Evolutionary conservation across 2,113 vertebrate species (phyloP).

Genomic region (Typhlomys cinereus): DNA sequence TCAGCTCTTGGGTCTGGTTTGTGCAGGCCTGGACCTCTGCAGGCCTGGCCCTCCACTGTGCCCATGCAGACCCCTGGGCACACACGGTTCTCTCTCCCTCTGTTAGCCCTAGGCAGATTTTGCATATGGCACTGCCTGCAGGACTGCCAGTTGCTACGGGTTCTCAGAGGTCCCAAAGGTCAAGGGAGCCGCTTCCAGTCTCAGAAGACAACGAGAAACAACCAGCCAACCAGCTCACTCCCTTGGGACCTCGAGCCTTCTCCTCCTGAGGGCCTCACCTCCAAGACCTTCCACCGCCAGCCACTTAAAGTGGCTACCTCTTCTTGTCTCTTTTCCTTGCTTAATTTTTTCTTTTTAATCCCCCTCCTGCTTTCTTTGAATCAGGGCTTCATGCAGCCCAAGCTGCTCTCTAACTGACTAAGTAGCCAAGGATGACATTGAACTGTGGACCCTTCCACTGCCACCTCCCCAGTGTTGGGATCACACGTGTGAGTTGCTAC

Average conservation of each 20-base stretch:
- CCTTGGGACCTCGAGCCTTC: accelerated
- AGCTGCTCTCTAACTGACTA: no score
- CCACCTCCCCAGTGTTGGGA: no score
- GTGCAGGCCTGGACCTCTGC: not conserved
- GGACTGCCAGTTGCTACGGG: not conserved
- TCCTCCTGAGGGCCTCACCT: not conserved
- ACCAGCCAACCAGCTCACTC: not conserved
- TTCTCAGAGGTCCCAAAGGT: not conserved
- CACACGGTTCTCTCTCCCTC: not conserved
- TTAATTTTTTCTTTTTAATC: not conserved
- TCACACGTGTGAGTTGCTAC: no score
- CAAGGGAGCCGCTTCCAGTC: not conserved
- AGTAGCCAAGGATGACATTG: no score
- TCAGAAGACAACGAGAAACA: accelerated
- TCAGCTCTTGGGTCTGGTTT: not conserved
- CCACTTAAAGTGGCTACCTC: not conserved
- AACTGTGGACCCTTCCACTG: no score
- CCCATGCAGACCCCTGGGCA: not conserved
- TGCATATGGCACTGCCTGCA: not conserved
- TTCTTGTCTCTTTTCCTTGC: not conserved
- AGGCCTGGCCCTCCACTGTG: no score
- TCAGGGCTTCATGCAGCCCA: no score
- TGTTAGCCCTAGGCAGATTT: no score
- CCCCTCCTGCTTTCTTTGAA: not conserved
- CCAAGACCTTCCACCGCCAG: not conserved